phyloP scores from a whole-genome alignment of 2,888 invertebrate genomes.

The Hypercompe scribonia region DNA sequence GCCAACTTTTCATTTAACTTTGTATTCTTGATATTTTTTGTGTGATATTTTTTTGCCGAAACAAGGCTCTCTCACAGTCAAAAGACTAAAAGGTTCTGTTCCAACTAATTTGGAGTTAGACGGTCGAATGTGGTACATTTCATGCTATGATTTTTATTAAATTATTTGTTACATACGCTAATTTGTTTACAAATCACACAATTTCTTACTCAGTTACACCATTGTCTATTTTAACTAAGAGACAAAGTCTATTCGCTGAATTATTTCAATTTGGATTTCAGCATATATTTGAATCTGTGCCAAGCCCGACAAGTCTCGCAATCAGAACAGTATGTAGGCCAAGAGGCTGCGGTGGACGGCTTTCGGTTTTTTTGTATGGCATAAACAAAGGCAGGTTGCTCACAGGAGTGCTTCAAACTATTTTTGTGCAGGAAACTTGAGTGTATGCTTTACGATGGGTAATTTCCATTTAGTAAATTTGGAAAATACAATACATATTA shows the following conservation, averaged over 20 bases:
- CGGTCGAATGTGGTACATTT: neutral
- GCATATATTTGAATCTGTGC: constrained; percentile 72
- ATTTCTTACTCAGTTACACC: constrained; percentile 23
- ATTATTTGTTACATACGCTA: neutral
- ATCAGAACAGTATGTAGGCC: constrained; percentile 80
- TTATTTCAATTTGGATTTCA: constrained; percentile 56
- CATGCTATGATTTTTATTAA: too few relatives aligned
- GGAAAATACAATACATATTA: neutral
- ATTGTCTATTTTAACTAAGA: constrained; percentile 29
- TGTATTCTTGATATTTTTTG: neutral
- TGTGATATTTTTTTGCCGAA: neutral
- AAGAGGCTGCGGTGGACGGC: constrained; percentile 77
- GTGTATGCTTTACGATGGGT: constrained; percentile 2
- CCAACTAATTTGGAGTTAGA: neutral
- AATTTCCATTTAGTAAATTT: neutral
- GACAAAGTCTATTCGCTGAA: constrained; percentile 59
- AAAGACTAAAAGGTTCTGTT: neutral
- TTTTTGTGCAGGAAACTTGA: constrained; percentile 30
- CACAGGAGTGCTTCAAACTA: constrained; percentile 46
- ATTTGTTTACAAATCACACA: constrained; percentile 20
- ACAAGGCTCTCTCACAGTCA: too few relatives aligned
- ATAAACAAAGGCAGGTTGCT: constrained; percentile 53
- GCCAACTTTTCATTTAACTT: neutral
- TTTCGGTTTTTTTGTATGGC: constrained; percentile 53
- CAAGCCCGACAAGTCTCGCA: constrained; percentile 78